These are phyloP conservation scores for Helicoverpa zea DNA, from an alignment of 1,140 invertebrate genomes.

Conservation along the genomic window DNA sequence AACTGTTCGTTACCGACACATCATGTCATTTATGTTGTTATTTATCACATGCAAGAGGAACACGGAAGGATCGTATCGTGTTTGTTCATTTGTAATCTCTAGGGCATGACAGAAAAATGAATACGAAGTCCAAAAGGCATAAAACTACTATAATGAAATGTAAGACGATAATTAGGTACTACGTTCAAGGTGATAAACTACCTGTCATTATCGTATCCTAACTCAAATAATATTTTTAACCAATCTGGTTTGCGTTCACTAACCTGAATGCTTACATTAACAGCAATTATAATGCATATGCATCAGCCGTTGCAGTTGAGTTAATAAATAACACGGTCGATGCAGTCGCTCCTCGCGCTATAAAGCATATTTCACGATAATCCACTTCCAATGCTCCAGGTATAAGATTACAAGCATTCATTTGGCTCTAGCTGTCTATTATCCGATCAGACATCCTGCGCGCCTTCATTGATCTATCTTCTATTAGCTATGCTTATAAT, in stretches of 20 bases:
- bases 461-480: not conserved
- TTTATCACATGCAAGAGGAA: conserved; percentile 3
- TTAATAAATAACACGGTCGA: conserved; percentile 14
- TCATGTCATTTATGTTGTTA: conserved; percentile 1
- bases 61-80: not conserved
- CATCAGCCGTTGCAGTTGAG: not conserved
- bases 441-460: conserved; percentile 4
- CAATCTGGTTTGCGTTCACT: not conserved
- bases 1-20: conserved; percentile 17
- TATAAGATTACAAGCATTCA: conserved; percentile 8
- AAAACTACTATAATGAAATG: no score
- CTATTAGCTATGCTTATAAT: not conserved
- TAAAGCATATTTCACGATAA: conserved; percentile 16
- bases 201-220: no score
- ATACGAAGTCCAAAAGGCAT: no score
- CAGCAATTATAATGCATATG: not conserved
- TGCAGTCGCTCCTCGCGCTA: not conserved
- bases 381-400: not conserved
- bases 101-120: not conserved
- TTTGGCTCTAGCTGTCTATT: not conserved
- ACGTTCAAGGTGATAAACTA: no score
- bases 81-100: not conserved
- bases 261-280: not conserved
- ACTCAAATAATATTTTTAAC: no score
- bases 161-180: no score